Evolutionary conservation across 2,888 invertebrate genomes (phyloP).

Genomic region (Chymomyza fuscimana): DNA sequence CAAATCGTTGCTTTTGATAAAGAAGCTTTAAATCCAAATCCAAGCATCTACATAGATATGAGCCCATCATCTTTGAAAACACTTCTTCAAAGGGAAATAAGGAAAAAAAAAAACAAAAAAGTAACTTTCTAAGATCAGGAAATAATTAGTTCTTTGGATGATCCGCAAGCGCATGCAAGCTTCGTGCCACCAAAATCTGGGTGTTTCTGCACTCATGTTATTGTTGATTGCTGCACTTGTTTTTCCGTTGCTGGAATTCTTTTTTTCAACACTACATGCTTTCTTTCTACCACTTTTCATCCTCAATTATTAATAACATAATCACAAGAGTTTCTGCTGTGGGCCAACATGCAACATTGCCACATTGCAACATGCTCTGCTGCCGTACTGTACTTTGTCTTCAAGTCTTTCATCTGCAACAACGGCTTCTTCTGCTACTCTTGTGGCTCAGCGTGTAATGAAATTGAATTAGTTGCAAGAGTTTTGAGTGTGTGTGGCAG

Average conservation of each 20-base stretch:
- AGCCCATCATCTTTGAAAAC: too few species aligned
- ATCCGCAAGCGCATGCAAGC: too few species aligned
- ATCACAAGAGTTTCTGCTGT: conserved; percentile 10
- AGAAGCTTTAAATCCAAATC: too few species aligned
- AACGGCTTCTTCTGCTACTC: not conserved
- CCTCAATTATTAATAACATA: conserved; percentile 29
- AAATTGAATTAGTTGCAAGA: not conserved
- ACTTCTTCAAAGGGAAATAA: too few species aligned
- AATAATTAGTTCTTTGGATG: too few species aligned
- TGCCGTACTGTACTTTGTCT: not conserved
- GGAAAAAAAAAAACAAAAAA: too few species aligned
- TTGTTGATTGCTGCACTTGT: not conserved
- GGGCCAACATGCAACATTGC: not conserved
- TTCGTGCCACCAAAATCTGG: too few species aligned
- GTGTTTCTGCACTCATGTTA: not conserved
- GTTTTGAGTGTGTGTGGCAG: not conserved
- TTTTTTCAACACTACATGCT: too few species aligned
- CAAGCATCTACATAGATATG: too few species aligned
- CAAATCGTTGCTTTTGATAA: too few species aligned
- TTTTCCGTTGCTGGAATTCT: not conserved
- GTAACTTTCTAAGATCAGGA: too few species aligned
- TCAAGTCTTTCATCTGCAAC: not conserved
- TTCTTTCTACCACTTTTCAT: not conserved
- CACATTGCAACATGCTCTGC: not conserved
- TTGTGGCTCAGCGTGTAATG: not conserved